Percentiles rank a stretch among this genome's conserved stretches.
Conservation (phyloP, 2,113 vertebrate genomes). For the Gambusia affinis region DNA sequence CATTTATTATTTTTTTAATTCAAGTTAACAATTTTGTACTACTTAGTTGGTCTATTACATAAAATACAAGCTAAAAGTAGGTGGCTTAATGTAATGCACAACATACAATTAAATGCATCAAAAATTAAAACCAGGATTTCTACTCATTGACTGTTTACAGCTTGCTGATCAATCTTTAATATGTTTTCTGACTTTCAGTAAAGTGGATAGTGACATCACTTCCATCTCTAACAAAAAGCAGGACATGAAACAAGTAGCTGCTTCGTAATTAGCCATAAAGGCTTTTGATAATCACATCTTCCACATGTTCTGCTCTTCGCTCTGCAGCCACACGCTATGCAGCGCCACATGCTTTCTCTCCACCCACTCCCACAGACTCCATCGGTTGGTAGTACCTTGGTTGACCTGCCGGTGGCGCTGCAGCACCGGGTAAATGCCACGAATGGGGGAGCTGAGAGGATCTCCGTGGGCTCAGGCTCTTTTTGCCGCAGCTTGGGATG, state of each 20-base stretch:
- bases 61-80: too few species aligned
- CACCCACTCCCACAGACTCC: background rate
- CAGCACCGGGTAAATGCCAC: conserved; percentile 16
- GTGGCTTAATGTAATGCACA: too few species aligned
- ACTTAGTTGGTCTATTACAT: too few species aligned
- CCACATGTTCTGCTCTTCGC: conserved; percentile 4
- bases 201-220: too few species aligned
- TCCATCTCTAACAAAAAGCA: background rate
- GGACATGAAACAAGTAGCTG: background rate
- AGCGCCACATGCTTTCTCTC: conserved; percentile 48
- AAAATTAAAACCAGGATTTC: too few species aligned
- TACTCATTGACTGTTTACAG: too few species aligned
- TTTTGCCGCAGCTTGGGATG: conserved; percentile 54
- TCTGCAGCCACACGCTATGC: conserved; percentile 24
- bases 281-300: background rate
- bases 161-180: too few species aligned
- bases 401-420: conserved; percentile 60
- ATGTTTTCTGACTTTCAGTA: too few species aligned
- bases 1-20: too few species aligned
- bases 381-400: background rate
- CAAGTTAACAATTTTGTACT: too few species aligned
- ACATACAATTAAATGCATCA: too few species aligned
- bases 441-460: background rate
- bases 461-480: background rate
- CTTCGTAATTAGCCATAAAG: background rate